phyloP scores from a whole-genome alignment of 2,888 invertebrate species.

The Glyphotaelius pellucidus region DNA sequence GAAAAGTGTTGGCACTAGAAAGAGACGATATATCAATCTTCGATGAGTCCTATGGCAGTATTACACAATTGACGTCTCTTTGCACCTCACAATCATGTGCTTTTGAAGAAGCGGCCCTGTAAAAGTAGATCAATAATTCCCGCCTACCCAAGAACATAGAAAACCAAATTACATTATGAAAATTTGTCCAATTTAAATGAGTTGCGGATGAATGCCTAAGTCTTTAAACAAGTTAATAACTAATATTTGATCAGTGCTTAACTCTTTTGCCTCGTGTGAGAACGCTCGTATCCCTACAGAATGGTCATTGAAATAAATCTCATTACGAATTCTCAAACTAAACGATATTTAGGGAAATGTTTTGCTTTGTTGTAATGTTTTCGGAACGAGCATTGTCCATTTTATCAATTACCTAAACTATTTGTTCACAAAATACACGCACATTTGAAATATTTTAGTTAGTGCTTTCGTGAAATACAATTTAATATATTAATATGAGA shows the following conservation, averaged over 20 bases:
- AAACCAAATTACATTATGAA: conserved; percentile 3
- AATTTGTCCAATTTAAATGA: conserved; percentile 5
- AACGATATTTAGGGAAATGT: not conserved
- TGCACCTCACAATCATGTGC: no score
- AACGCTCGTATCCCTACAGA: not conserved
- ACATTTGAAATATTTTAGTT: not conserved
- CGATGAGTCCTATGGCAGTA: no score
- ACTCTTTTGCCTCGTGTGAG: not conserved
- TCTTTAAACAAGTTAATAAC: not conserved
- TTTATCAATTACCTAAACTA: not conserved
- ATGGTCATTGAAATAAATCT: not conserved
- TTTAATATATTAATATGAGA: no score
- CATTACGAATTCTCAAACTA: not conserved
- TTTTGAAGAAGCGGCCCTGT: not conserved
- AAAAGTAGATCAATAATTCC: conserved; percentile 23
- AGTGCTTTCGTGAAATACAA: no score
- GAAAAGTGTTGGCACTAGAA: no score
- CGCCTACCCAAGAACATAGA: not conserved
- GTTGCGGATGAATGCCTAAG: not conserved
- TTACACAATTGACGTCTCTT: no score
- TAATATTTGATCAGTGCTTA: not conserved
- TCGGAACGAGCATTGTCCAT: not conserved
- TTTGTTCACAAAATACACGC: no score
- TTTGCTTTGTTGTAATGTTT: not conserved
- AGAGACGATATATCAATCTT: no score